Evolutionary conservation across 2,888 invertebrate species (phyloP).

Genomic region (Lissocephala sabroskyi): DNA sequence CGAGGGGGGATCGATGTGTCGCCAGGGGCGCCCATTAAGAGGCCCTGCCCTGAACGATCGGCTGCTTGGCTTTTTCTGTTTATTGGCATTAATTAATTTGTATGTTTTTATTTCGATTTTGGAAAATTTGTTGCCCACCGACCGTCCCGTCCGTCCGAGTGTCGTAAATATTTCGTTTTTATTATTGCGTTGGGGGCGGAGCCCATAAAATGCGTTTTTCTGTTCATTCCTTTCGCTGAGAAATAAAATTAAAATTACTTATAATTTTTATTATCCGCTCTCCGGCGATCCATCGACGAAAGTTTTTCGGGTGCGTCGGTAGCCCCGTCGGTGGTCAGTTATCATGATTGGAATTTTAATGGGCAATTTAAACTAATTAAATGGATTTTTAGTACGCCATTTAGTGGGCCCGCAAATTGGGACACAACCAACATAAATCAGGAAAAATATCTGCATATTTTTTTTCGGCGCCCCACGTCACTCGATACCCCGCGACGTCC

Average conservation of each 20-base stretch:
- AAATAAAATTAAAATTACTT: constrained; percentile 39
- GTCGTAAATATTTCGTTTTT: constrained; percentile 53
- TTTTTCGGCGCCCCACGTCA: constrained; percentile 19
- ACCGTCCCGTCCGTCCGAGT: constrained; percentile 42
- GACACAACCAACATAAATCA: constrained; percentile 22
- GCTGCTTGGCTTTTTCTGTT: constrained; percentile 30
- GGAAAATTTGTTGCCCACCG: constrained; percentile 23
- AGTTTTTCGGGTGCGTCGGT: constrained; percentile 41
- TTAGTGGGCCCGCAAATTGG: constrained; percentile 5
- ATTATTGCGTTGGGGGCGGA: background rate
- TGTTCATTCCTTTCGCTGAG: constrained; percentile 1
- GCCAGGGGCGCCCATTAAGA: constrained; percentile 41
- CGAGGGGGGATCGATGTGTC: constrained; percentile 4
- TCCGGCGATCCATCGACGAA: constrained; percentile 11
- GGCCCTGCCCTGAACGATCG: constrained; percentile 7
- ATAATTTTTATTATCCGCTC: background rate
- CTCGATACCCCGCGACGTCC: constrained; percentile 11
- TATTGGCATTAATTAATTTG: constrained; percentile 61
- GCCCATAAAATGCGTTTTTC: constrained; percentile 8
- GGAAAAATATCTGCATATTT: background rate
- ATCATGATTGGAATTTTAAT: constrained; percentile 53
- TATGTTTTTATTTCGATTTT: constrained; percentile 61
- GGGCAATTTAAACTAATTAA: constrained; percentile 53
- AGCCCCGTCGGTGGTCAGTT: constrained; percentile 14
- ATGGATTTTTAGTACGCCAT: constrained; percentile 15